Evolutionary conservation across 2,797 vertebrate species (phyloP).

Genomic region (Sebastes oblongus): DNA sequence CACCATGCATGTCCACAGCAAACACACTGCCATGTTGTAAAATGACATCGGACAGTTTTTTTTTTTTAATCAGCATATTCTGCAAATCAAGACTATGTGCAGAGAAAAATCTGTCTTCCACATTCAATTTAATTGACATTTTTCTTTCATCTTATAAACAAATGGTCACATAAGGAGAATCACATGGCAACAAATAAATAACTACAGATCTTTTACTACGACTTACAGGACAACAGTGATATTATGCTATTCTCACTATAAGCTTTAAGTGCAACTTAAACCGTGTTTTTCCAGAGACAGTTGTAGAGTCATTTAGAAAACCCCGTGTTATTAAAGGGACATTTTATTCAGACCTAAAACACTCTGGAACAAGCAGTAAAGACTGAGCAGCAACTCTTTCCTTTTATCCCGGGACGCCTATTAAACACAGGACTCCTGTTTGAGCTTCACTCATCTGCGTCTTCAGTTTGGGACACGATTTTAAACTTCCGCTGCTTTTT

Average conservation of each 20-base stretch:
- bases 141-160: slow-evolving; percentile 78
- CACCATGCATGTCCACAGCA: slow-evolving; percentile 78
- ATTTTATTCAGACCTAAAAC: slow-evolving; percentile 57
- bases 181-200: slow-evolving; percentile 81
- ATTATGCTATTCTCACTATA: slow-evolving; percentile 77
- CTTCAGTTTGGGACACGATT: slow-evolving; percentile 15
- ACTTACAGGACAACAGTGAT: slow-evolving; percentile 81
- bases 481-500: not conserved
- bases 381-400: slow-evolving; percentile 33
- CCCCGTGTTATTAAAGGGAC: slow-evolving; percentile 75
- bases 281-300: slow-evolving; percentile 54
- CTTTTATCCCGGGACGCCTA: slow-evolving; percentile 3
- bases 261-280: slow-evolving; percentile 72
- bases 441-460: slow-evolving; percentile 9
- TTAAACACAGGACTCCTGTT: slow-evolving; percentile 16
- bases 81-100: slow-evolving; percentile 73
- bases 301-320: slow-evolving; percentile 61
- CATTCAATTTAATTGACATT: slow-evolving; percentile 79
- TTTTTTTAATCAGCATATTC: slow-evolving; percentile 39
- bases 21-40: slow-evolving; percentile 56
- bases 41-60: slow-evolving; percentile 60
- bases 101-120: slow-evolving; percentile 77
- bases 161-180: slow-evolving; percentile 75
- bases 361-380: slow-evolving; percentile 45
- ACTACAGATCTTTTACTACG: slow-evolving; percentile 77